These are phyloP conservation scores for Drosophila buzzatii DNA, from an alignment of 2,888 invertebrate species.

Conservation along the genomic window DNA sequence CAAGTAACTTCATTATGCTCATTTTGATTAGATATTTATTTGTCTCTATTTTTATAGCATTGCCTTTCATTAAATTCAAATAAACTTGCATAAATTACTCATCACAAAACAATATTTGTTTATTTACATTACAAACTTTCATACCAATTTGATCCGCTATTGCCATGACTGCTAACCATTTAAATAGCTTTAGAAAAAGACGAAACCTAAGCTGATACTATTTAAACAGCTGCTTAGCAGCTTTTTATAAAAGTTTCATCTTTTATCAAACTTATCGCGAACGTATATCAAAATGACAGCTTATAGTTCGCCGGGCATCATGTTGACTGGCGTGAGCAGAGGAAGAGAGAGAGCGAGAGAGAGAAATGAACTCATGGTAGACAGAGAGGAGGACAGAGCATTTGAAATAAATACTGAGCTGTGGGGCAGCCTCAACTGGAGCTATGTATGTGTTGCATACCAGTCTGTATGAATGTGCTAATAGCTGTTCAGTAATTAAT, in stretches of 20 bases:
- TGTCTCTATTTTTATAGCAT: background rate
- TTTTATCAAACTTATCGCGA: constrained; percentile 16
- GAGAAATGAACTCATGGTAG: too few relatives aligned
- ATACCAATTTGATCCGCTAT: background rate
- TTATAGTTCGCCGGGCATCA: constrained; percentile 46
- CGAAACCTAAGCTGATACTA: background rate
- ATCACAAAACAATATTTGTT: background rate
- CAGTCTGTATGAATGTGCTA: constrained; percentile 32
- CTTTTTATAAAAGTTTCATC: constrained; percentile 11
- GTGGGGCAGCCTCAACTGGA: constrained; percentile 29
- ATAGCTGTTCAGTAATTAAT: constrained; percentile 70
- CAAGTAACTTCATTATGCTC: background rate
- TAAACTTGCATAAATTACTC: background rate
- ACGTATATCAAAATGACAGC: constrained; percentile 6
- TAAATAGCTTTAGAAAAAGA: background rate
- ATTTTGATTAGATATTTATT: background rate
- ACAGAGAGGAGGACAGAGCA: background rate
- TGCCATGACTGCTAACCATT: background rate
- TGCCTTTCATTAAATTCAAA: background rate
- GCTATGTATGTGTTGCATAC: background rate
- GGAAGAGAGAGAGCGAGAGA: background rate
- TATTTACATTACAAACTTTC: background rate
- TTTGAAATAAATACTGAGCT: constrained; percentile 19
- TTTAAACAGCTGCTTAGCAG: constrained; percentile 15
- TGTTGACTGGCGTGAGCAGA: constrained; percentile 48